These are phyloP conservation scores for Pammene aurita DNA, from an alignment of 2,888 invertebrate species.

Conservation along the genomic window DNA sequence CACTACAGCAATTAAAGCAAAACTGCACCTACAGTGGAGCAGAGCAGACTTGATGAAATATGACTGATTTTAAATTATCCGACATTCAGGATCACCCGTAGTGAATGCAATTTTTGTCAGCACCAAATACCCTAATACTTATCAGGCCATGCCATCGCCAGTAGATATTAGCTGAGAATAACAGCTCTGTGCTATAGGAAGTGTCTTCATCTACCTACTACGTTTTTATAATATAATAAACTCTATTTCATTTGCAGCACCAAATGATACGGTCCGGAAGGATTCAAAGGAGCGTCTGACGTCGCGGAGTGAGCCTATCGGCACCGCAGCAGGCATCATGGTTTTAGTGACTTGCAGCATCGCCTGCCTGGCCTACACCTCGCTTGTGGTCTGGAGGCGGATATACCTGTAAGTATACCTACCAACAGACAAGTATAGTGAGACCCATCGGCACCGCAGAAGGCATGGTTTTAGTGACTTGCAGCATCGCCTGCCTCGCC, in stretches of 20 bases:
- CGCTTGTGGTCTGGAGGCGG: conserved; percentile 73
- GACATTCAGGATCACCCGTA: too few species aligned
- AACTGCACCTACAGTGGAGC: too few species aligned
- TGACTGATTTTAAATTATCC: too few species aligned
- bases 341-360: conserved; percentile 72
- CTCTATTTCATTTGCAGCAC: conserved; percentile 47
- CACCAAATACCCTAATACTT: too few species aligned
- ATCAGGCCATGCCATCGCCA: too few species aligned
- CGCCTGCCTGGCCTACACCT: conserved; percentile 70
- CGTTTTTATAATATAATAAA: neutral
- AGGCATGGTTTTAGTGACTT: conserved; percentile 70
- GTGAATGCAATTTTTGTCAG: too few species aligned
- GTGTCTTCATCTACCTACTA: too few species aligned
- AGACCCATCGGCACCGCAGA: conserved; percentile 66
- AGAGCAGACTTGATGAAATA: too few species aligned
- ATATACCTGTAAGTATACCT: conserved; percentile 70
- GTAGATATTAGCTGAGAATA: too few species aligned
- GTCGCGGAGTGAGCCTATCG: conserved; percentile 62
- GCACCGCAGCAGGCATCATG: conserved; percentile 74
- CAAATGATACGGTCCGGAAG: conserved; percentile 59
- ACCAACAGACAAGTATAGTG: too few species aligned
- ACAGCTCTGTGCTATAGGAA: too few species aligned
- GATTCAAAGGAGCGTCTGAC: conserved; percentile 57
- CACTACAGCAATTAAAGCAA: too few species aligned
- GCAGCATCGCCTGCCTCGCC: conserved; percentile 70